Base-by-base conservation (phyloP, 2,797 vertebrate genomes). In the Orestias chungarensis region DNA sequence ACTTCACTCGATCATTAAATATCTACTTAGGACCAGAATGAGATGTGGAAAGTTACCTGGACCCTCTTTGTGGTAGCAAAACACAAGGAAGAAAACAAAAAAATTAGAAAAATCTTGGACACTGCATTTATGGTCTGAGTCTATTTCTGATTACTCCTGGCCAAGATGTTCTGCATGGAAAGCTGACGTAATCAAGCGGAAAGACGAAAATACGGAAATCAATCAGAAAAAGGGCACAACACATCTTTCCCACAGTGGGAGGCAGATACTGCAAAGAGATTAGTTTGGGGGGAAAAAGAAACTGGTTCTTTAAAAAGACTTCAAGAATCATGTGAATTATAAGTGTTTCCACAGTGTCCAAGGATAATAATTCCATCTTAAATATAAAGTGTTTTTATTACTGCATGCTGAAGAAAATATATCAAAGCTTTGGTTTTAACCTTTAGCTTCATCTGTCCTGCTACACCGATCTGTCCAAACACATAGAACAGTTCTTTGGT, bases 1-100 rank as follows among this genome's bases (percentile, higher is more conserved):
- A 17, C 7, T 57, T 29, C 33, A 33, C 6, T 57, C 29, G 7
- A 1, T 35, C 9, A 35, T 38, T n/a, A 61, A 11, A 61, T 46
- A 12, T 27, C 25, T 9, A 18, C 66, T 25, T 14, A 44, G 9
- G 8, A 33, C 12, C 52, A 29, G 11, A 52, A 64, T 64, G 38
- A 17, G 23, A 91, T 97, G 12, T 54, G 59, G 66, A 40, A 14
- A 18, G 91, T 97, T 96, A 99, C 98, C 98, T 97, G 81, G 98
- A 99, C 87, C 98, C 98, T 95, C 98, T 99, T 96, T 90, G 91
- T 80, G 94, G 94, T 94, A 96, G 98, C 96, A 95, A 84, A 77
- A 86, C n/a, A 89, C 20, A 94, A 89, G 90, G 57, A 90, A 66
- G 88, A 84, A 82, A 73, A 11, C 49, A 70, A 79, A 66, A 79